Percentiles rank a stretch among this genome's conserved stretches.
phyloP scores from a whole-genome alignment of 2,888 invertebrate genomes.

The Torymus auratus region DNA sequence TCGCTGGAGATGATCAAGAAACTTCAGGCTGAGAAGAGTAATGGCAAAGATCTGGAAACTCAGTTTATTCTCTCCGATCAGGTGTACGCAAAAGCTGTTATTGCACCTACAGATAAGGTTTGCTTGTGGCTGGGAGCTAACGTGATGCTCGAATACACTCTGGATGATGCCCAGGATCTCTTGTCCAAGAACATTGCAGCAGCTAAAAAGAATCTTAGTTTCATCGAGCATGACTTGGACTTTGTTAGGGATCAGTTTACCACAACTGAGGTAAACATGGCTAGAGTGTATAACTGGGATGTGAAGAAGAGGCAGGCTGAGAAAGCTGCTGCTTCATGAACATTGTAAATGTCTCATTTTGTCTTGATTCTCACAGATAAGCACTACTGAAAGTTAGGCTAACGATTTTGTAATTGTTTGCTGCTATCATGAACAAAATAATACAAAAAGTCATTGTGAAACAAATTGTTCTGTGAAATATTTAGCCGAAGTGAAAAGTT shows the following conservation, averaged over 20 bases:
- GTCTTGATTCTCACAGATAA: constrained; percentile 6
- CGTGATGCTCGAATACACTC: constrained; percentile 97
- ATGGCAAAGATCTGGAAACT: constrained; percentile 84
- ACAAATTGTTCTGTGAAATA: constrained; percentile 19
- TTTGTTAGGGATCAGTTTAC: constrained; percentile 98
- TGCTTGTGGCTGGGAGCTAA: constrained; percentile 92
- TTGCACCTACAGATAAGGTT: constrained; percentile 94
- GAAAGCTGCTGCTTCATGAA: constrained; percentile 70
- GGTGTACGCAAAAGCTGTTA: constrained; percentile 87
- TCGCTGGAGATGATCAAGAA: constrained; percentile 95
- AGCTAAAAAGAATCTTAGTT: constrained; percentile 89
- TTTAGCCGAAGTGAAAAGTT: constrained; percentile 32
- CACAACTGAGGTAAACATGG: constrained; percentile 99
- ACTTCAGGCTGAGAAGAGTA: constrained; percentile 87
- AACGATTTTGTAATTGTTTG: constrained; percentile 38
- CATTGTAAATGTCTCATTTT: constrained; percentile 19
- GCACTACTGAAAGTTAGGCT: constrained; percentile 23
- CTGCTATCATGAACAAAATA: constrained; percentile 15
- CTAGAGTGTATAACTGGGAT: constrained; percentile 98
- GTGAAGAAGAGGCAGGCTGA: constrained; percentile 92
- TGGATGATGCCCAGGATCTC: constrained; percentile 92
- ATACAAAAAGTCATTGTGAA: constrained; percentile 8
- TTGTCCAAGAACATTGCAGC: constrained; percentile 89
- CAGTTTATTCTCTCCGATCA: constrained; percentile 96
- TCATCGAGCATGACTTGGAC: constrained; percentile 94